Base-by-base conservation (phyloP, 2,797 vertebrate genomes). In the Liparis tanakae region DNA sequence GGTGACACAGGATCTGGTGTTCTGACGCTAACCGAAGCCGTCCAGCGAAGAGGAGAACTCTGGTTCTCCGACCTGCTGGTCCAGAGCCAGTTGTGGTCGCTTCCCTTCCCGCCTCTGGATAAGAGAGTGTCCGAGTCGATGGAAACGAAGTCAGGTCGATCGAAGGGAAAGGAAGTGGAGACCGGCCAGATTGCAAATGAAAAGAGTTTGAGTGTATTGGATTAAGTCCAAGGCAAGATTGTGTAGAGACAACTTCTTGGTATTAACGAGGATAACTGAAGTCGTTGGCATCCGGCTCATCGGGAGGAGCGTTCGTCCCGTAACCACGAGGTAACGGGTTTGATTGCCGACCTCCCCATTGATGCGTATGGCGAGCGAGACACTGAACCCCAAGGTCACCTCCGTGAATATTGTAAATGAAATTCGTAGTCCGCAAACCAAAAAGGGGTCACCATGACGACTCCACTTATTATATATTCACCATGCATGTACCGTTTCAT, bases 61-160 rank as follows among this genome's bases (percentile, higher is more conserved):
- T 12, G 37, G 39, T 25, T 17, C 61, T 33, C 34, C 48, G 33
- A 70, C 55, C 46, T n/a, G 44, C 67, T 51, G 39, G 3, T 73
- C 54, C 18, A 12, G 9, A 46, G 64, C 36, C 64, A 61, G 64
- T 48, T 46, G 43, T 67, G 55, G 57, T 78, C 64, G 51, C 34
- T 54, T n/a, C 14, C 9, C 60, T 15, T 48, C 41, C 46, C 20
- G 41, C 58, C 60, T 18, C 59, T 1, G 39, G 58, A 58, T 13
- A 10, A 41, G 3, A 37, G 30, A 20, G 53, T 53, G 53, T 53
- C 64, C 3, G 10, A 46, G 50, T 18, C 10, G 0, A 39, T 25
- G 55, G 41, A n/a, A 73, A 78, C 66, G 7, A 51, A 76, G 71
- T 79, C 39, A 14, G 67, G 34, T 15, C 1, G 3, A 77, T 62